A percentile compares a stretch with the other conserved stretches of the same genome.
Evolutionary conservation across 1,140 invertebrate species (phyloP).

Genomic region (Calephelis nemesis): DNA sequence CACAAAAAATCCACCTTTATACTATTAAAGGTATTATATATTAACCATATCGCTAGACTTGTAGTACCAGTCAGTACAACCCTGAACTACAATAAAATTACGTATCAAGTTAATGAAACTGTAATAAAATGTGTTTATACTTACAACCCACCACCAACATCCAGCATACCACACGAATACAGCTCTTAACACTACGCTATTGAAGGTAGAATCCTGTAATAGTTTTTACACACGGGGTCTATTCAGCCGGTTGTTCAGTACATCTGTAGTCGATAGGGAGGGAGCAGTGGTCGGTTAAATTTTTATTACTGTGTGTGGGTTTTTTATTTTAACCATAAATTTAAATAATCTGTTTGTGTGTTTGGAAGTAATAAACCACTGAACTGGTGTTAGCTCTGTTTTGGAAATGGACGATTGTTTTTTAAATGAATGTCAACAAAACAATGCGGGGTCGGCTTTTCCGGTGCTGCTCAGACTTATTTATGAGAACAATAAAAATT

Average conservation of each 20-base stretch:
- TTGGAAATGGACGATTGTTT: slow-evolving; percentile 26
- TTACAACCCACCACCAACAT: slow-evolving; percentile 12
- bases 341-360: slow-evolving; percentile 46
- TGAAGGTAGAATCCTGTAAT: slow-evolving; percentile 16
- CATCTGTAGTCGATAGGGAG: slow-evolving; percentile 40
- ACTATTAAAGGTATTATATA: neutral
- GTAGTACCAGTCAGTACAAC: slow-evolving; percentile 21
- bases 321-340: slow-evolving; percentile 47
- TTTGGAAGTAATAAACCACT: slow-evolving; percentile 36
- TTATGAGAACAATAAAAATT: slow-evolving; percentile 8
- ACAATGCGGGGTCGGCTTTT: slow-evolving; percentile 16
- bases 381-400: slow-evolving; percentile 30
- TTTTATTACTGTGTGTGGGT: slow-evolving; percentile 43
- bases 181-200: neutral
- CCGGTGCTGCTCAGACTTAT: neutral
- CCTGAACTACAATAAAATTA: slow-evolving; percentile 41
- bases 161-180: slow-evolving; percentile 2
- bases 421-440: slow-evolving; percentile 23
- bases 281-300: slow-evolving; percentile 45
- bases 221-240: neutral
- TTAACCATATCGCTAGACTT: neutral
- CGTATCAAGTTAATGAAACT: slow-evolving; percentile 39
- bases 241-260: slow-evolving; percentile 16
- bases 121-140: slow-evolving; percentile 41
- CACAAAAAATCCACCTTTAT: neutral